Percentiles rank a stretch among this genome's conserved stretches.
Conservation (phyloP, 2,113 vertebrate genomes). For the Xenopus laevis region DNA sequence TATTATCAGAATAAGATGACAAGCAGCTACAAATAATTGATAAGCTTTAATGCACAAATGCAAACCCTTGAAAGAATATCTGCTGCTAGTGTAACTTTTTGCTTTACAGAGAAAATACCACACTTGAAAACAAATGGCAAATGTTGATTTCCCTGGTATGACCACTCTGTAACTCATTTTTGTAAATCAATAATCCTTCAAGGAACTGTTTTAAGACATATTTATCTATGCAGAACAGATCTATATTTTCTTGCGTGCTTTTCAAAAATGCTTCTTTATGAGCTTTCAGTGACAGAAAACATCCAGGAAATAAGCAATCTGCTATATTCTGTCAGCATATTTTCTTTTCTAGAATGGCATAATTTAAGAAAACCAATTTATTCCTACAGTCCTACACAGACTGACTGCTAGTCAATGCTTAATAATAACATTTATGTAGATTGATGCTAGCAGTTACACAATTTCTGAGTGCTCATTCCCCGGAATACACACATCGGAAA, state of each 20-base stretch:
- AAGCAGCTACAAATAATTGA: slow-evolving; percentile 98
- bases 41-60: slow-evolving; percentile 86
- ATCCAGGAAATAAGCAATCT: slow-evolving; percentile 6
- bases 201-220: slow-evolving; percentile 44
- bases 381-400: slow-evolving; percentile 23
- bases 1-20: slow-evolving; percentile 90
- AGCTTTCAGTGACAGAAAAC: slow-evolving; percentile 24
- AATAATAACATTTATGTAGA: slow-evolving; percentile 41
- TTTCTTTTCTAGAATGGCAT: slow-evolving; percentile 10
- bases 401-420: slow-evolving; percentile 9
- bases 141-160: slow-evolving; percentile 44
- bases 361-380: slow-evolving; percentile 44
- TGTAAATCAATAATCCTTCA: slow-evolving; percentile 47
- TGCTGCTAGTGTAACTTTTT: slow-evolving; percentile 59
- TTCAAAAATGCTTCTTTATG: slow-evolving; percentile 56
- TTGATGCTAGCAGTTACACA: slow-evolving; percentile 16
- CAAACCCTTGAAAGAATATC: slow-evolving; percentile 72
- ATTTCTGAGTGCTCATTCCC: slow-evolving; percentile 17
- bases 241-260: slow-evolving; percentile 53
- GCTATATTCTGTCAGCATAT: background rate
- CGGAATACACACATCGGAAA: background rate
- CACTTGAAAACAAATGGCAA: slow-evolving; percentile 49
- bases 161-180: slow-evolving; percentile 46
- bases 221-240: slow-evolving; percentile 52
- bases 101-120: slow-evolving; percentile 49